Base-by-base conservation (phyloP, 1,140 invertebrate genomes). In the Bicyclus anynana region DNA sequence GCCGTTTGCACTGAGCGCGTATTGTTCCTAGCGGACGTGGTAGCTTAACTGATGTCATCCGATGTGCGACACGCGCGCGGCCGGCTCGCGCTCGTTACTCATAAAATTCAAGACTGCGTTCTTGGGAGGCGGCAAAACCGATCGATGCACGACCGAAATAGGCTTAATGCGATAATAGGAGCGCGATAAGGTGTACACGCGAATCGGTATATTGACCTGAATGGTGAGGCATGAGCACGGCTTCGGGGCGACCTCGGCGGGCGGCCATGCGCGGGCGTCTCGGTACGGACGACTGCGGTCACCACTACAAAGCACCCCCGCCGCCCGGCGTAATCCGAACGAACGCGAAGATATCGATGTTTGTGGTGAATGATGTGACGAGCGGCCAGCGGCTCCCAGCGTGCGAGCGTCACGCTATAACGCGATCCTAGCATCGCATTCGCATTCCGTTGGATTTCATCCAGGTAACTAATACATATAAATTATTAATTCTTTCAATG, bases 41-140 rank as follows among this genome's bases (percentile, higher is more conserved):
- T 44, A 44, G 65, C 72, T 84, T 83, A 85, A 87, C 83, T 83
- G 85, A 87, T 86, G 83, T 87, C 82, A 86, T 85, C 79, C 75
- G 75, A 80, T 70, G 65, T 73, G 74, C 80, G 77, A 74, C 72
- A 75, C 75, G 72, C 74, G 75, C 77, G 73, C 77, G 65, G 69
- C 69, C 66, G 71, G 72, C 67, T 78, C 72, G 52, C 71, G 66
- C 72, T 77, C 73, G 71, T 54, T 66, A 65, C 72, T 75, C 70
- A 70, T 73, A 77, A 77, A 79, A 80, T 77, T 77, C 67, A 75
- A 79, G 77, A 80, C 76, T 69, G 61, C 61, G 72, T 72, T 70
- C 62, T 59, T 62, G 54, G 59, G 64, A 55, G 58, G 37, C 69
- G 64, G 54, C 65, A 67, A 62, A 74, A 72, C 62, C 78, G 78